A percentile compares a stretch with the other conserved stretches of the same genome.
Conservation (phyloP, 2,888 invertebrate genomes). For the Apodemia duryi region DNA sequence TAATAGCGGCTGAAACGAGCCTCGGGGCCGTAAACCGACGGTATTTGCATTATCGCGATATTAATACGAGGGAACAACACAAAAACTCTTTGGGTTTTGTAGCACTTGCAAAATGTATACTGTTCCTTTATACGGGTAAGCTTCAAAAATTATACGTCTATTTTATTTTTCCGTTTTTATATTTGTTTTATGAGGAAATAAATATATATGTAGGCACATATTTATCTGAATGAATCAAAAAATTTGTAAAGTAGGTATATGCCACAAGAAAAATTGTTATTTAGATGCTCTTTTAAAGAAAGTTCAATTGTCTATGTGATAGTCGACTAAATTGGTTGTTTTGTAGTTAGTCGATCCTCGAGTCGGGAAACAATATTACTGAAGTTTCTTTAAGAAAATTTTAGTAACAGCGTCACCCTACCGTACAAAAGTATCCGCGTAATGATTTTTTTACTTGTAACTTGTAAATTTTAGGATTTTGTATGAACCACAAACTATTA, state of each 20-base stretch:
- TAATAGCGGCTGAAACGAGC: slow-evolving; percentile 52
- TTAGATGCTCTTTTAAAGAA: too few relatives aligned
- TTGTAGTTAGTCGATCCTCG: too few relatives aligned
- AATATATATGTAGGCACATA: background rate
- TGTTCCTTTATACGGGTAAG: slow-evolving; percentile 31
- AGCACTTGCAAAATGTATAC: slow-evolving; percentile 33
- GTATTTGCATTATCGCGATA: slow-evolving; percentile 66
- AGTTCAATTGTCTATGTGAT: too few relatives aligned
- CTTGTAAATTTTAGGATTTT: too few relatives aligned
- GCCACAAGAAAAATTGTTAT: too few relatives aligned
- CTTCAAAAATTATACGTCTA: slow-evolving; percentile 33
- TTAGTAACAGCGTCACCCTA: too few relatives aligned
- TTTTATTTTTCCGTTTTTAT: slow-evolving; percentile 10
- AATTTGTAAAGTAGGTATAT: background rate
- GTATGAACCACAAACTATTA: too few relatives aligned
- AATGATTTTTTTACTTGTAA: too few relatives aligned
- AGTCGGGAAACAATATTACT: too few relatives aligned
- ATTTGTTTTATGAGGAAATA: slow-evolving; percentile 7
- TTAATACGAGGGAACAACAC: slow-evolving; percentile 51
- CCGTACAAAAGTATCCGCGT: too few relatives aligned
- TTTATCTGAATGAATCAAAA: background rate
- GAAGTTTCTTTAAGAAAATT: too few relatives aligned
- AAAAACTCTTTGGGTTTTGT: slow-evolving; percentile 41
- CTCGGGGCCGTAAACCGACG: slow-evolving; percentile 46
- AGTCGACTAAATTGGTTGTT: too few relatives aligned